phyloP scores from a whole-genome alignment of 1,140 invertebrate species.

The Eubasilissa regina region DNA sequence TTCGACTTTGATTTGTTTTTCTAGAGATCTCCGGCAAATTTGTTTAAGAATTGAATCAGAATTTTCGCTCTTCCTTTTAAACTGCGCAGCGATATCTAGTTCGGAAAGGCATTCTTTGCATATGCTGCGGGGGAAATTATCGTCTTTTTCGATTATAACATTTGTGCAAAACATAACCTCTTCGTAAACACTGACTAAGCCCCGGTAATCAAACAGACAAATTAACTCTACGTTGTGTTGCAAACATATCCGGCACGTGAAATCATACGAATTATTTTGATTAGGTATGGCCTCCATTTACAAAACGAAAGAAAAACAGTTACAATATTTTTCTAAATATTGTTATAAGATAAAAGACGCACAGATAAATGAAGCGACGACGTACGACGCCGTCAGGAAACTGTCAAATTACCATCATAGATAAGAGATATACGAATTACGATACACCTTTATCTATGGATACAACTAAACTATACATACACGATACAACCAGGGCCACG shows the following conservation, averaged over 20 bases:
- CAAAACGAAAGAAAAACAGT: not conserved
- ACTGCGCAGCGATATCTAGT: constrained; percentile 43
- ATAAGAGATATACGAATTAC: too few relatives aligned
- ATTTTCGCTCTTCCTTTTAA: constrained; percentile 53
- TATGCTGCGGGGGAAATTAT: constrained; percentile 41
- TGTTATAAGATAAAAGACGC: too few relatives aligned
- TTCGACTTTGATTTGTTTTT: constrained; percentile 16
- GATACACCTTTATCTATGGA: too few relatives aligned
- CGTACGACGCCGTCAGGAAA: too few relatives aligned
- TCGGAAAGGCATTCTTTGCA: constrained; percentile 46
- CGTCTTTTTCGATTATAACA: constrained; percentile 32
- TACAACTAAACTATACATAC: too few relatives aligned
- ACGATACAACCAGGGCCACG: too few relatives aligned
- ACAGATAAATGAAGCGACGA: too few relatives aligned
- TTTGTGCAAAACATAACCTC: constrained; percentile 53
- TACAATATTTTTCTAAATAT: too few relatives aligned
- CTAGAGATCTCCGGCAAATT: not conserved
- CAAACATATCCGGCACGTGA: constrained; percentile 20
- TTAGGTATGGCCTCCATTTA: constrained; percentile 13
- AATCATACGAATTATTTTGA: not conserved
- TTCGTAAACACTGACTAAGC: not conserved
- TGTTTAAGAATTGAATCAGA: constrained; percentile 48
- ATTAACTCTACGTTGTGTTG: constrained; percentile 3
- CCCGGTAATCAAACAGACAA: constrained; percentile 8
- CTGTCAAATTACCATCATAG: too few relatives aligned